Evolutionary conservation across 1,140 invertebrate species (phyloP).

Genomic region (Pectinophora gossypiella): DNA sequence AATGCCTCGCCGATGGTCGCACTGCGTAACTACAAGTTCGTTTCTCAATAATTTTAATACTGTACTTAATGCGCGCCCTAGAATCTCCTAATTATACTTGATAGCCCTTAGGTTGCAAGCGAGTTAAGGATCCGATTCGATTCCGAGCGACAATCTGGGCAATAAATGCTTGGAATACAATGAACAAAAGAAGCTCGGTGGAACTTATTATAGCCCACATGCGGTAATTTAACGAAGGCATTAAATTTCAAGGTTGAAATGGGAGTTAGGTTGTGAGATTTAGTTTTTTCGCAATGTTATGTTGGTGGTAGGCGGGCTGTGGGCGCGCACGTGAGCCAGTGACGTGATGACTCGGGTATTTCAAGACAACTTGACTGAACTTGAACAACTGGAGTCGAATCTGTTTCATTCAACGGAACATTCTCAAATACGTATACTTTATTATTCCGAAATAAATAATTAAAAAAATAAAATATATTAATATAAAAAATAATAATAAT

Average conservation of each 20-base stretch:
- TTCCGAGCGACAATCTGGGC: not conserved
- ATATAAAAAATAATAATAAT: no score
- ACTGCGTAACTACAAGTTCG: constrained; percentile 32
- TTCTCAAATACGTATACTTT: no score
- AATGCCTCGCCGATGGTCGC: constrained; percentile 39
- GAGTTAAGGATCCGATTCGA: not conserved
- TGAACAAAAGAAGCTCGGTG: constrained; percentile 40
- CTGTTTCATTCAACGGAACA: no score
- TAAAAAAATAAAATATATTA: no score
- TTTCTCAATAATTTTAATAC: constrained; percentile 26
- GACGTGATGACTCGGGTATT: no score
- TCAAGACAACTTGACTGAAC: no score
- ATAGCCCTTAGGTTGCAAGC: constrained; percentile 4
- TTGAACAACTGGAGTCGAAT: no score
- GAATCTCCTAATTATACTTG: constrained; percentile 3
- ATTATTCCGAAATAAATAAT: no score
- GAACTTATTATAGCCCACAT: constrained; percentile 49
- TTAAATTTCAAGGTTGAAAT: constrained; percentile 65
- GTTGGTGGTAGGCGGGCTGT: constrained; percentile 57
- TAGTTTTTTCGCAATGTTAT: constrained; percentile 69
- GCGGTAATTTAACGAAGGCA: constrained; percentile 54
- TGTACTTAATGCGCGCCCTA: constrained; percentile 10
- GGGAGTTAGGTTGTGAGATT: constrained; percentile 54
- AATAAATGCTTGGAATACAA: constrained; percentile 40
- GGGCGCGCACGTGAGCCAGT: constrained; percentile 72